These are phyloP conservation scores for Andrena marginata DNA, from an alignment of 2,888 invertebrate species.

Conservation along the genomic window DNA sequence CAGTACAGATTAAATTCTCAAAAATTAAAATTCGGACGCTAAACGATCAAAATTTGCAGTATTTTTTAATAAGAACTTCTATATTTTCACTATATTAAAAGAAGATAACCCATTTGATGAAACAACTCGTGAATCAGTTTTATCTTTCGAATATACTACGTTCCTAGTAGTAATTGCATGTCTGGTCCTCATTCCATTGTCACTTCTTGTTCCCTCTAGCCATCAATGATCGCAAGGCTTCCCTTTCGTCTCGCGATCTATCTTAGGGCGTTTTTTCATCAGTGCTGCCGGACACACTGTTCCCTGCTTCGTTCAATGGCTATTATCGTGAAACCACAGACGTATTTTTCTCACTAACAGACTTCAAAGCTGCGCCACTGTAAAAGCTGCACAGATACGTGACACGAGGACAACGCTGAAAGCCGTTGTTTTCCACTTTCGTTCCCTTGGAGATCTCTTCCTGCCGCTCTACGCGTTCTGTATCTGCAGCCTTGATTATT, in stretches of 20 bases:
- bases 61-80: no score
- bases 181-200: constrained; percentile 8
- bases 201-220: neutral
- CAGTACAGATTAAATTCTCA: no score
- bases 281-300: constrained; percentile 59
- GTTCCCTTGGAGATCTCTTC: constrained; percentile 17
- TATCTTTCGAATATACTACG: constrained; percentile 15
- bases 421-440: constrained; percentile 23
- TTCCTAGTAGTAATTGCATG: neutral
- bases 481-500: neutral
- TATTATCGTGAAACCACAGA: constrained; percentile 73
- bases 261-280: constrained; percentile 40
- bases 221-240: constrained; percentile 18
- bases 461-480: neutral
- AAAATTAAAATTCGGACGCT: no score
- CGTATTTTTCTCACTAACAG: constrained; percentile 61
- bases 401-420: constrained; percentile 16
- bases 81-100: no score
- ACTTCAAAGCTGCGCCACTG: constrained; percentile 50
- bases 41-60: no score
- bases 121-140: no score
- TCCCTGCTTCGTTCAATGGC: constrained; percentile 59
- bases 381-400: constrained; percentile 45
- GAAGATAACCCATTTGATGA: no score
- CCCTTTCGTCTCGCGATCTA: constrained; percentile 33